phyloP scores from a whole-genome alignment of 2,113 vertebrate genomes.

The Antigone vipio region DNA sequence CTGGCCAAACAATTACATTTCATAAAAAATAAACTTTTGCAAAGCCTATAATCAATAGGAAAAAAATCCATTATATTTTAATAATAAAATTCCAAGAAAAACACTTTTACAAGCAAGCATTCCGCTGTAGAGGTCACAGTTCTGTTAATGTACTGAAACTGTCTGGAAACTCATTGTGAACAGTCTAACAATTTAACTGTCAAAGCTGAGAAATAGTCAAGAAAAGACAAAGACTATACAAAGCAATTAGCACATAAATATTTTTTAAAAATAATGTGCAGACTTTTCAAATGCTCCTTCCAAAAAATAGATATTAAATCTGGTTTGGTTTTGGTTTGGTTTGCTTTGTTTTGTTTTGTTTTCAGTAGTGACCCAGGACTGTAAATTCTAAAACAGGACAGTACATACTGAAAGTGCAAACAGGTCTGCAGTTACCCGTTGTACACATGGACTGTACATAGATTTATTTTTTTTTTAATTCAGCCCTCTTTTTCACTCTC shows the following conservation, averaged over 20 bases:
- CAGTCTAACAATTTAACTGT: not conserved
- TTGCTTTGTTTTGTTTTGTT: not conserved
- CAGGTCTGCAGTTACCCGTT: not conserved
- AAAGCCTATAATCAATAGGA: constrained; percentile 45
- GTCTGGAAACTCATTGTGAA: not conserved
- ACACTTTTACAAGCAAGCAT: constrained; percentile 32
- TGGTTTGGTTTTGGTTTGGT: not conserved
- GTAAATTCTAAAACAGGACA: not conserved
- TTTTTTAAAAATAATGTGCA: not conserved
- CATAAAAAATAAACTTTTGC: constrained; percentile 42
- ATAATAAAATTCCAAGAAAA: constrained; percentile 52
- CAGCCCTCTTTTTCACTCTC: not conserved
- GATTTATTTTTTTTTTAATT: not conserved
- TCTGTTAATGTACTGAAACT: not conserved
- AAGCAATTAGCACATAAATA: not conserved
- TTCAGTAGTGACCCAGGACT: not conserved
- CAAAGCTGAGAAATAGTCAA: constrained; percentile 5
- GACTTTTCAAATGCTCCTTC: not conserved
- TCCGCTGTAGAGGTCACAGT: constrained; percentile 21
- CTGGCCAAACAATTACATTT: constrained; percentile 17
- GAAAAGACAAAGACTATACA: not conserved
- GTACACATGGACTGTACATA: not conserved
- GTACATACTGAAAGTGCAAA: not conserved
- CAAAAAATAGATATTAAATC: not conserved
- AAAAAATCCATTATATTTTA: constrained; percentile 17